phyloP scores from a whole-genome alignment of 2,797 vertebrate genomes.

The Pteronotus mesoamericanus region DNA sequence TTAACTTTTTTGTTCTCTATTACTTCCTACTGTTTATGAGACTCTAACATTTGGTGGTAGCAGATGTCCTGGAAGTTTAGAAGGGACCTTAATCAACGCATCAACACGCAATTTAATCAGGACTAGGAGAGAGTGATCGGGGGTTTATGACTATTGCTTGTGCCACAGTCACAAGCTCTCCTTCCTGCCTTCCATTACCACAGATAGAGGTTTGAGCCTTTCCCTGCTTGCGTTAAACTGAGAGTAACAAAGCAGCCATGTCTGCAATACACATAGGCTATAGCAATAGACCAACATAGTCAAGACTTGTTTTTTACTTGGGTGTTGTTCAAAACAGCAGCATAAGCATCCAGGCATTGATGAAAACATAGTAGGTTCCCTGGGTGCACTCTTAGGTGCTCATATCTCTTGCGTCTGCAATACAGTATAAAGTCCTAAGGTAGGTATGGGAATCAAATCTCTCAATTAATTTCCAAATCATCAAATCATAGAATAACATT shows the following conservation, averaged over 20 bases:
- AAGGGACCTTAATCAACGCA: constrained; percentile 7
- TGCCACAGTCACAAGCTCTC: neutral
- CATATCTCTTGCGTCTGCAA: neutral
- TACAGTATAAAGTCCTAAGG: neutral
- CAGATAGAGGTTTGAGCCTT: neutral
- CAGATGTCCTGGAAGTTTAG: constrained; percentile 39
- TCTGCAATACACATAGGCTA: neutral
- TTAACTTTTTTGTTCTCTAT: neutral
- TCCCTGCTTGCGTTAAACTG: accelerated
- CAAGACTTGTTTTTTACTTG: neutral
- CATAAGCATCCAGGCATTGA: neutral
- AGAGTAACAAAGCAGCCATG: neutral
- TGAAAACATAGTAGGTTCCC: neutral
- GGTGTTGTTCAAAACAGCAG: neutral
- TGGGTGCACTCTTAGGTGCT: neutral
- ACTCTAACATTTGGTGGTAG: neutral
- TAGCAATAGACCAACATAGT: neutral
- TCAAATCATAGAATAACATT: neutral
- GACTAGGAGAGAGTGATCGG: neutral
- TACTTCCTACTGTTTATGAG: neutral
- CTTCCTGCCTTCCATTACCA: neutral
- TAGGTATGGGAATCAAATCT: neutral
- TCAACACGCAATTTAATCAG: neutral
- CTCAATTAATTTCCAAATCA: neutral
- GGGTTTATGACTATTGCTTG: neutral